These are phyloP conservation scores for Ditula angustiorana DNA, from an alignment of 2,888 invertebrate species.

Conservation along the genomic window DNA sequence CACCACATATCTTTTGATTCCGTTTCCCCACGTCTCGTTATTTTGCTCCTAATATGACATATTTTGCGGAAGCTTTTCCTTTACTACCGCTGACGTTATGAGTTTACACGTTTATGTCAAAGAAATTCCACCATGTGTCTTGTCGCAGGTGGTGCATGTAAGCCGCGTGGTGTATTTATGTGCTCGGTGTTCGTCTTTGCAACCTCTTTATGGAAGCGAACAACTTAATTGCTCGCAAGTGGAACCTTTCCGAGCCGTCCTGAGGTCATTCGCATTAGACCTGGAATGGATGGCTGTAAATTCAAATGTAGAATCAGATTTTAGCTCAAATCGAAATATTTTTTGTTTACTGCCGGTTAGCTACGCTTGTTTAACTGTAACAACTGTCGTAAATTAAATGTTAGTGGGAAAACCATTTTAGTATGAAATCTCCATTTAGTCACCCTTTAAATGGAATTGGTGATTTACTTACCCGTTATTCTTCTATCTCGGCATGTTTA, in stretches of 20 bases:
- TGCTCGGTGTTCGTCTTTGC: conserved; percentile 49
- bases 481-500: not conserved
- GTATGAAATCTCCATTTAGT: not conserved
- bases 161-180: conserved; percentile 40
- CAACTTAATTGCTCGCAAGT: conserved; percentile 70
- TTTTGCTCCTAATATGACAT: not conserved
- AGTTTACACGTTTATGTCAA: conserved; percentile 16
- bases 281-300: conserved; percentile 40
- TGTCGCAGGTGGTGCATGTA: conserved; percentile 51
- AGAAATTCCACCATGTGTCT: conserved; percentile 25
- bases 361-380: not conserved
- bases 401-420: not conserved
- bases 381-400: not conserved
- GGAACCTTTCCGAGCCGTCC: conserved; percentile 64
- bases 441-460: not conserved
- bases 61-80: not conserved
- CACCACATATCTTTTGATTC: conserved; percentile 5
- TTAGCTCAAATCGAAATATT: not conserved
- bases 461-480: not conserved
- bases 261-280: conserved; percentile 54
- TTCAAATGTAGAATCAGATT: not conserved
- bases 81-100: conserved; percentile 1
- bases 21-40: not conserved
- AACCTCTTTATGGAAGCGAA: conserved; percentile 62
- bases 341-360: not conserved